A percentile compares a stretch with the other conserved stretches of the same genome.
Conservation (phyloP, 1,140 invertebrate species). For the Zaprionus lachaisei region DNA sequence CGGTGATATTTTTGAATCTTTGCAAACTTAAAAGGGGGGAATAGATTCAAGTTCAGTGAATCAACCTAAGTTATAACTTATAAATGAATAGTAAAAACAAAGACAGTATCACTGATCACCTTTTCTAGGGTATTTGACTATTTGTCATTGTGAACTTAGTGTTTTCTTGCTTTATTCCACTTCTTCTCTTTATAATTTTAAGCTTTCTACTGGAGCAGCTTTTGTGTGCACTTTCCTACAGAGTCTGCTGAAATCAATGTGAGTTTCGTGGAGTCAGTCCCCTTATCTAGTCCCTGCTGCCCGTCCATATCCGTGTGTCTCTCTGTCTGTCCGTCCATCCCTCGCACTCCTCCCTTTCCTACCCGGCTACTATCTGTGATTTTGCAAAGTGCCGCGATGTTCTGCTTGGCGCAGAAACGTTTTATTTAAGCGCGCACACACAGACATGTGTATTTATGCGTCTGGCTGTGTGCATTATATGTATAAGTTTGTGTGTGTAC, state of each 20-base stretch:
- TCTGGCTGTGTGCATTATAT: slow-evolving; percentile 23
- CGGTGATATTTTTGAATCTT: too few species aligned
- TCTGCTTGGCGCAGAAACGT: slow-evolving; percentile 69
- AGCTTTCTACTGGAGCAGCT: slow-evolving; percentile 58
- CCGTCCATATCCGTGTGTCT: background rate
- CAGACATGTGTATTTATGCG: slow-evolving; percentile 31
- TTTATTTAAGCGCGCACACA: slow-evolving; percentile 68
- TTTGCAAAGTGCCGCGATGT: slow-evolving; percentile 76
- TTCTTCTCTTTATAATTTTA: slow-evolving; percentile 51
- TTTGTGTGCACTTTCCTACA: slow-evolving; percentile 67
- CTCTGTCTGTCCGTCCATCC: background rate
- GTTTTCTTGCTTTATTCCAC: background rate
- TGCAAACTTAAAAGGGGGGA: too few species aligned
- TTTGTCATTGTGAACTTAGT: background rate
- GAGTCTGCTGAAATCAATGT: slow-evolving; percentile 77
- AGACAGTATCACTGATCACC: background rate
- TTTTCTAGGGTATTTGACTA: background rate
- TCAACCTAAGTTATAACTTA: too few species aligned
- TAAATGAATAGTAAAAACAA: too few species aligned
- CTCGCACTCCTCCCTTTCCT: background rate
- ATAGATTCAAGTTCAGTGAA: too few species aligned
- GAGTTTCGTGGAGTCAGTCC: slow-evolving; percentile 51
- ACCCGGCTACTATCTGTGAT: slow-evolving; percentile 56
- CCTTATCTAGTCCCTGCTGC: slow-evolving; percentile 25
- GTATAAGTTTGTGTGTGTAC: slow-evolving; percentile 3